Percentiles rank a stretch among this genome's conserved stretches.
Conservation (phyloP, 2,888 invertebrate genomes). For the Drosophila kuntzei region DNA sequence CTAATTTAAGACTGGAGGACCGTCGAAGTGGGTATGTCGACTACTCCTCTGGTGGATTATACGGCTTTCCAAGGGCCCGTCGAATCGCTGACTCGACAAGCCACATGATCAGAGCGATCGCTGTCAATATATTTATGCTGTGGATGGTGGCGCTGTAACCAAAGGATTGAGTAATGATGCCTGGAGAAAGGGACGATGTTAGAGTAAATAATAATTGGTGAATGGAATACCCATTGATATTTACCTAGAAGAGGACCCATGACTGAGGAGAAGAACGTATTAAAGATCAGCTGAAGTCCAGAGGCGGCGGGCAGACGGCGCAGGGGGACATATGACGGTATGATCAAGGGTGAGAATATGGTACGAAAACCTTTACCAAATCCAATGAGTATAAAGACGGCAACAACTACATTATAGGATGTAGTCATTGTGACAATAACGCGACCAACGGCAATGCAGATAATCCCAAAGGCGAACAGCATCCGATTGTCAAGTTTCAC, state of each 20-base stretch:
- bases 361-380: constrained; percentile 90
- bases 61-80: constrained; percentile 59
- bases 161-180: constrained; percentile 76
- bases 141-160: constrained; percentile 81
- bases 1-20: constrained; percentile 2
- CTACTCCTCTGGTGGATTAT: constrained; percentile 47
- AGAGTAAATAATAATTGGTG: neutral
- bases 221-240: constrained; percentile 38
- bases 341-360: constrained; percentile 91
- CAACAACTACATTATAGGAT: constrained; percentile 86
- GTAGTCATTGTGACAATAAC: constrained; percentile 85
- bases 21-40: neutral
- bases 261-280: constrained; percentile 88
- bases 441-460: constrained; percentile 86
- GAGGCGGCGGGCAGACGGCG: constrained; percentile 90
- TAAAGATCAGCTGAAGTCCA: constrained; percentile 89
- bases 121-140: constrained; percentile 75
- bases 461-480: constrained; percentile 89
- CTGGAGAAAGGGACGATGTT: constrained; percentile 39
- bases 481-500: constrained; percentile 90
- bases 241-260: constrained; percentile 89
- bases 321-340: constrained; percentile 90
- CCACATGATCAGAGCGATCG: constrained; percentile 76
- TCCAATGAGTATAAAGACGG: constrained; percentile 89
- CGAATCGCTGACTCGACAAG: constrained; percentile 71